Conservation (phyloP, 1,140 invertebrate genomes). For the Apis laboriosa region DNA sequence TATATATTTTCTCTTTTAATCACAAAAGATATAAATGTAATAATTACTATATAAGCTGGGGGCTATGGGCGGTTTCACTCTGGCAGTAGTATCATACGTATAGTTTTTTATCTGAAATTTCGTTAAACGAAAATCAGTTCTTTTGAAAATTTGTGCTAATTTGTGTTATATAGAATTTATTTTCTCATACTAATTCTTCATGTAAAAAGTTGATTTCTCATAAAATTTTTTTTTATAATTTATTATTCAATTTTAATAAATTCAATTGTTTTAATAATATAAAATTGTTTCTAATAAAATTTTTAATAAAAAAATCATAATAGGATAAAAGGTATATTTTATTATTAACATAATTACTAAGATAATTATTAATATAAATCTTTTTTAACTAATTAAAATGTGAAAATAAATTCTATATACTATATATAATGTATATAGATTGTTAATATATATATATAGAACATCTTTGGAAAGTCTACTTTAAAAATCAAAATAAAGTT, state of each 20-base stretch:
- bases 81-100: constrained; percentile 65
- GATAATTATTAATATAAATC: neutral
- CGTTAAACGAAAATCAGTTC: constrained; percentile 44
- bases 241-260: constrained; percentile 2
- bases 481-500: too few relatives aligned
- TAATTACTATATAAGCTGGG: constrained; percentile 69
- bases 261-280: constrained; percentile 11
- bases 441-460: too few relatives aligned
- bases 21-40: constrained; percentile 75
- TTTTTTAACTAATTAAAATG: constrained; percentile 34
- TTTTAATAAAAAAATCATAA: neutral
- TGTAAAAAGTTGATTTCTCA: constrained; percentile 36
- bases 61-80: constrained; percentile 70
- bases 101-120: constrained; percentile 53
- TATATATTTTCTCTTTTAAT: constrained; percentile 73
- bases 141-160: constrained; percentile 37
- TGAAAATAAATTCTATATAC: constrained; percentile 62
- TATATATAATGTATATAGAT: too few relatives aligned
- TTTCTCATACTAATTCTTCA: constrained; percentile 28
- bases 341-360: neutral
- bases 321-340: neutral
- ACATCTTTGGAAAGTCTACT: too few relatives aligned
- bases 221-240: constrained; percentile 31
- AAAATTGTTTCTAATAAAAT: neutral
- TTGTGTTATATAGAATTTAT: constrained; percentile 54